phyloP scores from a whole-genome alignment of 2,888 invertebrate genomes.

The Xylocampa areola region DNA sequence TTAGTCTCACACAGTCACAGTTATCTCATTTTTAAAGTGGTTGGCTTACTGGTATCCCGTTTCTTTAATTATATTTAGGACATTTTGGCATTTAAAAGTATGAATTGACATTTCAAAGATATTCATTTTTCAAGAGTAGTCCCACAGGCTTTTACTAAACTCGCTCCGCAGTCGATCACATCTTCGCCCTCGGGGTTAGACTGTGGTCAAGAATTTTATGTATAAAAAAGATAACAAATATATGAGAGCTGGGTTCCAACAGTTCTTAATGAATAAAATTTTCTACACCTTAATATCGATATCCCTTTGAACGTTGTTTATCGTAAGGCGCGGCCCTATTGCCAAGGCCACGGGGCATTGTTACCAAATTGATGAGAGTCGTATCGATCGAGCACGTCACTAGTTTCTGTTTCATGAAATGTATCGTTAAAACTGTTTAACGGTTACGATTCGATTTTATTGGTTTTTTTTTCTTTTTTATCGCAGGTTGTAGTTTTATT shows the following conservation, averaged over 20 bases:
- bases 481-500: conserved; percentile 28
- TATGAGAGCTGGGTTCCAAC: not conserved
- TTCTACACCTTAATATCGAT: conserved; percentile 17
- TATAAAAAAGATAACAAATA: no score
- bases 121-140: no score
- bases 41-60: no score
- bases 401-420: conserved; percentile 41
- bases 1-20: no score
- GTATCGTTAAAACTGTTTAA: conserved; percentile 49
- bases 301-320: conserved; percentile 33
- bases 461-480: conserved; percentile 30
- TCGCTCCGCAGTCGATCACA: no score
- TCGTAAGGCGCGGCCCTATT: conserved; percentile 49
- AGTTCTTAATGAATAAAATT: conserved; percentile 19
- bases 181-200: no score
- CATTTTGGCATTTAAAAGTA: no score
- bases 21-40: no score
- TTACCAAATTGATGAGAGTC: conserved; percentile 50
- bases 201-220: no score
- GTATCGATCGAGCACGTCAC: conserved; percentile 45
- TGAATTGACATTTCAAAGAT: no score
- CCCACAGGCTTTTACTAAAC: no score
- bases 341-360: conserved; percentile 54
- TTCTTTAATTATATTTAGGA: no score
- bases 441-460: conserved; percentile 18